Conservation (phyloP, 2,797 vertebrate genomes). For the Dallia pectoralis region DNA sequence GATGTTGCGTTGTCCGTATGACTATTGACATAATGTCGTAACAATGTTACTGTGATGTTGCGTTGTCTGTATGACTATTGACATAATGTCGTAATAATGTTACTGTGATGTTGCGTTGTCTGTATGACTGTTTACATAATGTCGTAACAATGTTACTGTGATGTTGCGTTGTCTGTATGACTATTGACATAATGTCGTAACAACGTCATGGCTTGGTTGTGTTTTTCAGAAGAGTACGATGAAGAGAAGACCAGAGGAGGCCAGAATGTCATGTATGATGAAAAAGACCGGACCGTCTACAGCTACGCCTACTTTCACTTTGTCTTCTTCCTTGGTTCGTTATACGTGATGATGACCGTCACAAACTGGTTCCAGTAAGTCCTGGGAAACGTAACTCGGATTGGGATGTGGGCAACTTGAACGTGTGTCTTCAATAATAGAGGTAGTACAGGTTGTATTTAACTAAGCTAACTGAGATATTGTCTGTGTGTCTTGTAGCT, state of each 20-base stretch:
- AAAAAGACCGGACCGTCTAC: conserved; percentile 85
- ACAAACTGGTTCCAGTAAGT: conserved; percentile 99
- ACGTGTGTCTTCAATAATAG: background rate
- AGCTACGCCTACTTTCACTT: conserved; percentile 92
- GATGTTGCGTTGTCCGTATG: background rate
- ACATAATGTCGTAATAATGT: background rate
- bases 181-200: conserved; percentile 1
- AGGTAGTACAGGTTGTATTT: background rate
- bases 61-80: conserved; percentile 33
- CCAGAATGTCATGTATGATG: conserved; percentile 87
- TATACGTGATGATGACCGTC: conserved; percentile 98
- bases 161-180: conserved; percentile 32
- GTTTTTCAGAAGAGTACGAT: conserved; percentile 70
- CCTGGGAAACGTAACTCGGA: background rate
- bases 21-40: background rate
- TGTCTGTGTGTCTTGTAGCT: conserved; percentile 70
- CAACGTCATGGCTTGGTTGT: background rate
- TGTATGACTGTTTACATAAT: background rate
- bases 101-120: background rate
- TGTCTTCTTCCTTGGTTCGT: conserved; percentile 93
- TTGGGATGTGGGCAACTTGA: background rate
- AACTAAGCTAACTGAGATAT: background rate
- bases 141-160: background rate
- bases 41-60: background rate
- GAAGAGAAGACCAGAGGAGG: conserved; percentile 75